Percentiles rank a stretch among this genome's conserved stretches.
Evolutionary conservation across 2,797 vertebrate species (phyloP).

Genomic region (Hozukius guyotensis): DNA sequence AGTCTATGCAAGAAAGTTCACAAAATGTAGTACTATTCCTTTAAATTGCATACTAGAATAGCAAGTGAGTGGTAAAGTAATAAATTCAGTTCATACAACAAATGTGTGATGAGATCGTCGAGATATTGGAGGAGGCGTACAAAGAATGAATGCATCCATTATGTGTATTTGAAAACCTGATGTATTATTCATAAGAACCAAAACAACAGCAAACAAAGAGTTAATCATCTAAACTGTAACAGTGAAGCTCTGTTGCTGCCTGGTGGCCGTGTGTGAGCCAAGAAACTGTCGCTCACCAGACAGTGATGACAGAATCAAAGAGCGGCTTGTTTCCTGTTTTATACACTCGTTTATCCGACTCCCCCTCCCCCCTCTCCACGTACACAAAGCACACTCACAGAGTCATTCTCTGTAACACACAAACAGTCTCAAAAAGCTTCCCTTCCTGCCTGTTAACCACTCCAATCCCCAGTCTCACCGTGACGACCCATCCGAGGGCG

Average conservation of each 20-base stretch:
- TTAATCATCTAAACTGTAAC: constrained; percentile 37
- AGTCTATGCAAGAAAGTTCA: not conserved
- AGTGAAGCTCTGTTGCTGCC: constrained; percentile 42
- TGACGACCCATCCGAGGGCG: constrained; percentile 93
- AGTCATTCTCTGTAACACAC: not conserved
- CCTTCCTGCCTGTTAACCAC: not conserved
- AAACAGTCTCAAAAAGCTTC: not conserved
- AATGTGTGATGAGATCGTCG: not conserved
- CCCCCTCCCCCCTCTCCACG: not conserved
- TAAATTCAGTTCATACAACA: not conserved
- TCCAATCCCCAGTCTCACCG: constrained; percentile 83
- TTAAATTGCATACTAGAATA: not conserved
- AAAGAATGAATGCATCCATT: constrained; percentile 15
- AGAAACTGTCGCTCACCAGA: constrained; percentile 36
- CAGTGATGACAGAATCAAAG: constrained; percentile 43
- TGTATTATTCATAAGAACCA: constrained; percentile 35
- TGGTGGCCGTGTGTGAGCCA: constrained; percentile 13
- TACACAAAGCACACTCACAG: not conserved
- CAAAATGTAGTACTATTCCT: not conserved
- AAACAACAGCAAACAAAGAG: constrained; percentile 19
- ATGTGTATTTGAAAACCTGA: not conserved
- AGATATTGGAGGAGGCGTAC: not conserved
- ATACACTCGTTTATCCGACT: not conserved
- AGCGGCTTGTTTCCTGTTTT: constrained; percentile 18
- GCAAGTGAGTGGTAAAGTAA: not conserved